A percentile compares a stretch with the other conserved stretches of the same genome.
Conservation (phyloP, 2,113 vertebrate species). For the Chaetura pelagica region DNA sequence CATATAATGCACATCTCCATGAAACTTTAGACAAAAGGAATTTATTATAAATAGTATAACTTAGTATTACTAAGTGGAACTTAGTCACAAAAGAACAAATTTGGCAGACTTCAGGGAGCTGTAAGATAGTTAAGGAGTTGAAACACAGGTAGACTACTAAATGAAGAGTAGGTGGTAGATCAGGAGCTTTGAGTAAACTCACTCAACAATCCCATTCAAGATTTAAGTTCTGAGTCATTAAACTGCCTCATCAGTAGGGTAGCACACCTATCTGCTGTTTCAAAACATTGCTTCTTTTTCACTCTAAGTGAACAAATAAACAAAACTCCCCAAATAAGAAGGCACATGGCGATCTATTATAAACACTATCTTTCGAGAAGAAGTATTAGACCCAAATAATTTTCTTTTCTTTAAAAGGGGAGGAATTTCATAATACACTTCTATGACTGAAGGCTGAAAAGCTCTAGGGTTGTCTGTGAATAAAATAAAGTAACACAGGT, state of each 20-base stretch:
- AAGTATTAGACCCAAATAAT: constrained; percentile 47
- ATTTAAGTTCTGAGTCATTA: constrained; percentile 54
- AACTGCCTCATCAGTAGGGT: constrained; percentile 27
- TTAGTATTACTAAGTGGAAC: not conserved
- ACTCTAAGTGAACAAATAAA: constrained; percentile 3
- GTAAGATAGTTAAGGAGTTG: not conserved
- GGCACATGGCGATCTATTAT: not conserved
- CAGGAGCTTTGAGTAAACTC: not conserved
- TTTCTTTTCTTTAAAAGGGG: constrained; percentile 50
- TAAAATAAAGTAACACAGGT: constrained; percentile 35
- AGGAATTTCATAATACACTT: constrained; percentile 51
- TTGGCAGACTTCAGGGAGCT: not conserved
- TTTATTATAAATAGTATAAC: not conserved
- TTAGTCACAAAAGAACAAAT: not conserved
- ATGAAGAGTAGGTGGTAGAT: not conserved
- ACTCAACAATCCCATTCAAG: not conserved
- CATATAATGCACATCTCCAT: not conserved
- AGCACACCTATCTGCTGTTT: not conserved
- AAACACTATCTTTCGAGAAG: constrained; percentile 45
- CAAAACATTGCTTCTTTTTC: not conserved
- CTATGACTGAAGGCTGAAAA: constrained; percentile 56
- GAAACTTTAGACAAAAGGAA: not conserved
- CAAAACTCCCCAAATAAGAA: constrained; percentile 8
- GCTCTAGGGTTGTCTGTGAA: constrained; percentile 51
- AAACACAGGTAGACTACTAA: not conserved